phyloP scores from a whole-genome alignment of 2,888 invertebrate species.

The Xylocampa areola region DNA sequence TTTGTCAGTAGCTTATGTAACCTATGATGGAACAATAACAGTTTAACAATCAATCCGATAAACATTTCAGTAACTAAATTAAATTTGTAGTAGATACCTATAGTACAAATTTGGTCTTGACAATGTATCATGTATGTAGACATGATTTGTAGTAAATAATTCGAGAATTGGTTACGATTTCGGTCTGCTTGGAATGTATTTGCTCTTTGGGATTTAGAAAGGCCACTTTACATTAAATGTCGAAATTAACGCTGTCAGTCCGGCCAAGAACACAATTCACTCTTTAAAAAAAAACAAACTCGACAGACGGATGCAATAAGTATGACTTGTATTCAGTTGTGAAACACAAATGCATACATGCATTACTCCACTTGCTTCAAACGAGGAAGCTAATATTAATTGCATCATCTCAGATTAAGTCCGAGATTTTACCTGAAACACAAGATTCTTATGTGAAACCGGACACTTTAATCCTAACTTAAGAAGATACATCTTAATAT shows the following conservation, averaged over 20 bases:
- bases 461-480: background rate
- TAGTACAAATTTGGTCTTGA: too few relatives aligned
- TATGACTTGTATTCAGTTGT: constrained; percentile 29
- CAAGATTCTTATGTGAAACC: constrained; percentile 35
- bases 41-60: constrained; percentile 24
- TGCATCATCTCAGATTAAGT: constrained; percentile 47
- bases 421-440: constrained; percentile 33
- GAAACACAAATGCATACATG: constrained; percentile 44
- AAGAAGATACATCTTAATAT: background rate
- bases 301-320: too few relatives aligned
- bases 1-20: constrained; percentile 70
- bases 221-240: constrained; percentile 25
- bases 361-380: constrained; percentile 50
- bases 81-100: background rate
- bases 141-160: too few relatives aligned
- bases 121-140: too few relatives aligned
- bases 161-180: background rate
- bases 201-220: constrained; percentile 24
- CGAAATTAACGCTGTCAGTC: constrained; percentile 22
- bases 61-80: constrained; percentile 12
- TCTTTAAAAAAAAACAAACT: too few relatives aligned
- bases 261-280: too few relatives aligned
- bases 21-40: constrained; percentile 65
- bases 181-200: constrained; percentile 2
- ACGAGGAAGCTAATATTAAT: constrained; percentile 54